Evolutionary conservation across 2,888 invertebrate genomes (phyloP), one percentile per base, ranked within the genome.

Genomic region (Epistrophe eligans): DNA sequence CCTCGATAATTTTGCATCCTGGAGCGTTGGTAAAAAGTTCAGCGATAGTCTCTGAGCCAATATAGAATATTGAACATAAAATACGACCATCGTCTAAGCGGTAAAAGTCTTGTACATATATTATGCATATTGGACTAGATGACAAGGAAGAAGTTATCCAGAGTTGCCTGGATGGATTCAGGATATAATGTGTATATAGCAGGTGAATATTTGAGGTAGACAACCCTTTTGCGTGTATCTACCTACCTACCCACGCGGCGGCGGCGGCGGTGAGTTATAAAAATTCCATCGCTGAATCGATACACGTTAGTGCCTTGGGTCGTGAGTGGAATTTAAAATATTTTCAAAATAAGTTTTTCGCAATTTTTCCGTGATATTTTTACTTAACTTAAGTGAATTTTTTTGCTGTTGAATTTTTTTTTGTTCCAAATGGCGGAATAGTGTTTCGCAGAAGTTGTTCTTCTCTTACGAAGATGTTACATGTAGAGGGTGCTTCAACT

Each of bases 41-140:
- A 52, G 40, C 70, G 81, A 77, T 67, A 73, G 73, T 82, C 74
- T 73, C 70, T 73, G 79, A 83, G 64, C 87, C 76, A 76, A 87
- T 87, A 76, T 83, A 67, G 87, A 87, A 87, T 83, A 87, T 87
- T 76, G 87, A 87, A 83, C 83, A 87, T 87, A 58, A 82, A 82
- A 62, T 79, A 83, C 76, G 87, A 60, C 82, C 83, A 79, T 70
- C 77, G 57, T 45, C 67, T 73, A 45, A 52, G 70, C 58, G 71
- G n/a, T 79, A 48, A 24, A 48, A 35, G 70, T 38, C 24, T 40
- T 40, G 45, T 66, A 24, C 24, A 17, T 58, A 38, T 13, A 52
- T 24, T 52, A 28, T 28, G 28, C 19, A 55, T 55, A 15, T 74
- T 28, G 82, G 77, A 73, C 77, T 35, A 35, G 82, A 77, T 77